phyloP scores from a whole-genome alignment of 1,140 invertebrate genomes.

The Ganaspis sp. region DNA sequence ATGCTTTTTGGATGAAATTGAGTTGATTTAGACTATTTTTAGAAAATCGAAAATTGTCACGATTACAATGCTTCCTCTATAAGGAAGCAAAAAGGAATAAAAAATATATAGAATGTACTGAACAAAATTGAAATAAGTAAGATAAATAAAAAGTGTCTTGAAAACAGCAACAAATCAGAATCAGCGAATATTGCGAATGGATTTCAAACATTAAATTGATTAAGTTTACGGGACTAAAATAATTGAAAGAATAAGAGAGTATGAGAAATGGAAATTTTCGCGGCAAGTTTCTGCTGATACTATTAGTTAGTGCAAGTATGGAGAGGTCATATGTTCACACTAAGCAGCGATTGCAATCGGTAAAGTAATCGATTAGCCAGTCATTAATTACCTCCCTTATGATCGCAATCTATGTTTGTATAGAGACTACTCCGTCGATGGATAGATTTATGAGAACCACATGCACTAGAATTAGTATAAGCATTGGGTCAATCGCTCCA shows the following conservation, averaged over 20 bases:
- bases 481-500: slow-evolving; percentile 48
- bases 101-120: no score
- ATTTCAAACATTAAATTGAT: no score
- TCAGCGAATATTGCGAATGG: no score
- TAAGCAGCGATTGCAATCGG: slow-evolving; percentile 59
- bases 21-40: no score
- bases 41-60: no score
- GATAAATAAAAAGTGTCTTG: no score
- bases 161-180: no score
- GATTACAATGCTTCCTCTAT: no score
- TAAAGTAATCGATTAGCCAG: slow-evolving; percentile 66
- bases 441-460: slow-evolving; percentile 54
- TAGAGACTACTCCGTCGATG: slow-evolving; percentile 49
- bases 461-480: slow-evolving; percentile 52
- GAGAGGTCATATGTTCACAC: slow-evolving; percentile 61
- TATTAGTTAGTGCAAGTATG: slow-evolving; percentile 27
- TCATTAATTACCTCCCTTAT: slow-evolving; percentile 65
- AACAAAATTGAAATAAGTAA: no score
- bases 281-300: not conserved
- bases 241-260: not conserved
- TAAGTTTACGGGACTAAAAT: not conserved
- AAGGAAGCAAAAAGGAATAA: no score
- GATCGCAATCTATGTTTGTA: slow-evolving; percentile 57
- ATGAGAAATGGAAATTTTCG: not conserved
- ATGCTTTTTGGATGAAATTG: no score